Evolutionary conservation across 2,888 invertebrate genomes (phyloP), one percentile per base, ranked within the genome.

Genomic region (Ennomos erosarius): DNA sequence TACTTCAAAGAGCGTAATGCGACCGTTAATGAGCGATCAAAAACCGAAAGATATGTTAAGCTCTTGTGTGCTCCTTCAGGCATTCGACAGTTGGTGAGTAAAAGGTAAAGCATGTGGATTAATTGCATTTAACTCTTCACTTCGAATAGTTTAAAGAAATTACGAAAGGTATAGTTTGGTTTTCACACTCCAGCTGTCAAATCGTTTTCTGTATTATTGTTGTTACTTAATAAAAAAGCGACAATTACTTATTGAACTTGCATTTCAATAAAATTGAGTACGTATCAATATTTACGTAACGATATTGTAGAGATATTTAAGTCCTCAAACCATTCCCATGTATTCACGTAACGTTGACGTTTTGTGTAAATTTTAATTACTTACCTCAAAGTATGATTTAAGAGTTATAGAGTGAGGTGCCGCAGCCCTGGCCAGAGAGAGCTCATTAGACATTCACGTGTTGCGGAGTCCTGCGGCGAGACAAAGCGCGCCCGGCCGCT

Each of bases 371-470:
- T 16, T 16, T 16, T 2, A 2, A 16, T 16, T 16, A 3, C 1
- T 16, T 26, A 26, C 26, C 26, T 0, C 4, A 26, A 6, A 26
- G 26, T 26, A 6, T 26, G 6, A 26, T 6, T 6, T 26, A 26
- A 4, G 3, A 26, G 26, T 26, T 6, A 5, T 26, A 26, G 26
- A 26, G 5, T 2, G 16, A 9, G 62, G 39, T 68, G 70, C 57
- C 70, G 49, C 55, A 81, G 64, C 83, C 85, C 85, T 83, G 74
- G 46, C 63, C 46, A 55, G 65, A 64, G 46, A 62, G 55, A 71
- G 73, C 82, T 85, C 85, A 86, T 87, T 84, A 87, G 79, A 68
- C 74, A 87, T 85, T 79, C 87, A 80, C 74, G 47, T 51, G 51
- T 40, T 26, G 62, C 44, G 67, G 67, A 64, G 62, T 62, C 57